A percentile compares a stretch with the other conserved stretches of the same genome.
Conservation (phyloP, 2,113 vertebrate genomes). For the Oreotrochilus melanogaster region DNA sequence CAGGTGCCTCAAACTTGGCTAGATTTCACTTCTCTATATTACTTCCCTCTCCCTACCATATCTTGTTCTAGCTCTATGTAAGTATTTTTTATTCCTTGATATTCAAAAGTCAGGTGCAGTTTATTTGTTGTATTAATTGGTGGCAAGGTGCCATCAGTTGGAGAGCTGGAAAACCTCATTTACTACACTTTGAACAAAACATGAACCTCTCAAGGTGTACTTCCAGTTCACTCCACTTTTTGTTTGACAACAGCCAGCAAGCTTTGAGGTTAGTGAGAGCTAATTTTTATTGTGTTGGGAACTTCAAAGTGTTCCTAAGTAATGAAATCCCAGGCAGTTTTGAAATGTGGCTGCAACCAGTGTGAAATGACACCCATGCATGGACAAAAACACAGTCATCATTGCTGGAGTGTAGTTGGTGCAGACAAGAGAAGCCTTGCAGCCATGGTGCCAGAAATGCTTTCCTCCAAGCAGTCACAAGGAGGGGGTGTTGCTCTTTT, state of each 20-base stretch:
- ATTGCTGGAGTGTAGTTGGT: neutral
- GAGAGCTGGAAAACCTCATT: neutral
- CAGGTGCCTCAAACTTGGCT: neutral
- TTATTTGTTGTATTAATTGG: neutral
- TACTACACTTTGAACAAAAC: neutral
- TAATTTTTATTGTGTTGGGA: neutral
- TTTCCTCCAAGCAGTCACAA: conserved; percentile 31
- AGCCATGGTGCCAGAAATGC: neutral
- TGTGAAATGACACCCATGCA: neutral
- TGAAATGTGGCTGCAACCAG: neutral
- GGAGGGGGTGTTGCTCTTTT: conserved; percentile 51
- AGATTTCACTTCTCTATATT: neutral
- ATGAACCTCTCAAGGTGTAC: neutral
- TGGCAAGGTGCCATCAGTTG: neutral
- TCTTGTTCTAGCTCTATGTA: neutral
- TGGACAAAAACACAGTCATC: neutral
- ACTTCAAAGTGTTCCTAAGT: neutral
- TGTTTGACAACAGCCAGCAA: neutral
- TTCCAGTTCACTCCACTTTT: neutral
- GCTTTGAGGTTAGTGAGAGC: neutral
- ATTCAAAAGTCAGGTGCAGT: neutral
- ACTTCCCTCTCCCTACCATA: neutral
- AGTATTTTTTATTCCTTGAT: neutral
- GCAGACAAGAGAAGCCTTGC: neutral
- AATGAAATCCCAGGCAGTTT: neutral